Percentiles rank a stretch among this genome's conserved stretches.
phyloP scores from a whole-genome alignment of 1,140 invertebrate species.

The Pemphigus obesinymphae region DNA sequence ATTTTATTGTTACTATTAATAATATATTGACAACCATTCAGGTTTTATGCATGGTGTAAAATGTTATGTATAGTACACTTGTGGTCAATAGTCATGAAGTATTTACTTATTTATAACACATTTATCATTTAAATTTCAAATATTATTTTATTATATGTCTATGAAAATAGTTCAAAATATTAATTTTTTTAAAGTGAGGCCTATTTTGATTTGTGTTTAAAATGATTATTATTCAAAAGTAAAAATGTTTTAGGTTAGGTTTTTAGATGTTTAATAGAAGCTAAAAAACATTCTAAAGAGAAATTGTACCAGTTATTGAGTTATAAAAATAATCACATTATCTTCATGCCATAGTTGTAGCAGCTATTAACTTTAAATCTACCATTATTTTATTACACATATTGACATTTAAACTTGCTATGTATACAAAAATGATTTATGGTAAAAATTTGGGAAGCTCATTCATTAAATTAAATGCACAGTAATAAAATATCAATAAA shows the following conservation, averaged over 20 bases:
- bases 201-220: no score
- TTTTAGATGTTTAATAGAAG: not conserved
- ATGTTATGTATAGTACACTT: not conserved
- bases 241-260: not conserved
- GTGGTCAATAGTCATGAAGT: no score
- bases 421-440: not conserved
- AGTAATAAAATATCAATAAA: slow-evolving; percentile 10
- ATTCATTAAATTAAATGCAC: slow-evolving; percentile 26
- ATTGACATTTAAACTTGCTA: slow-evolving; percentile 20
- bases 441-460: not conserved
- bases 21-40: not conserved
- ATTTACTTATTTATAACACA: no score
- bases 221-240: no score
- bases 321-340: no score
- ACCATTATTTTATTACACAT: not conserved
- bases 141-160: no score
- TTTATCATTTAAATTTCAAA: no score
- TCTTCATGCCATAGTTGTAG: no score
- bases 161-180: no score
- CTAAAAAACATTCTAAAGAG: not conserved
- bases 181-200: no score
- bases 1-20: not conserved
- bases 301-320: not conserved
- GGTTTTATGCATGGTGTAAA: not conserved
- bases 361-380: no score